Evolutionary conservation across 2,797 vertebrate species (phyloP).

Genomic region (Bryconaethiops microstoma): DNA sequence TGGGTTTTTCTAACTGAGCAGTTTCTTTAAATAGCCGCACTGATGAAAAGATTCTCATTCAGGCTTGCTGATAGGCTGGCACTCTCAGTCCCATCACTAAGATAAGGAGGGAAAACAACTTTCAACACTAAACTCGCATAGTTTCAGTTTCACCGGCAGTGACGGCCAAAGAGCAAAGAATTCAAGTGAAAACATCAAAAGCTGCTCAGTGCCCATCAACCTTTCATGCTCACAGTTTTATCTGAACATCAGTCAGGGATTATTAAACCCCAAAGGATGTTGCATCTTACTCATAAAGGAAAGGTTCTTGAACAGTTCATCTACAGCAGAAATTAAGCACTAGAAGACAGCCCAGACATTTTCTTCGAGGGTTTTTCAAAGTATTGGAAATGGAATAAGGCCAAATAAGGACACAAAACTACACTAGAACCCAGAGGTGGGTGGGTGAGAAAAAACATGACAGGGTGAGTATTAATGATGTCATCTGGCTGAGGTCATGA

Average conservation of each 20-base stretch:
- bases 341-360: too few species aligned
- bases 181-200: not conserved
- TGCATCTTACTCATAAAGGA: too few species aligned
- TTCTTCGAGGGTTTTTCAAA: too few species aligned
- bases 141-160: conserved; percentile 7
- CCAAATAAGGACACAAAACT: not conserved
- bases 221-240: not conserved
- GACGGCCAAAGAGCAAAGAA: not conserved
- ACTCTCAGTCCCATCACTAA: not conserved
- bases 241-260: conserved; percentile 5
- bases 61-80: not conserved
- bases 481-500: conserved; percentile 25
- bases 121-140: not conserved
- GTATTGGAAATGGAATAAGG: not conserved
- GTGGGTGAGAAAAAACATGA: conserved; percentile 2
- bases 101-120: not conserved
- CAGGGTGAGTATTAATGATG: conserved; percentile 14
- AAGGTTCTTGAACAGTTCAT: too few species aligned
- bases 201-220: not conserved
- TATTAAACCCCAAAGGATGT: too few species aligned
- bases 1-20: not conserved
- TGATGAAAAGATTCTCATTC: conserved; percentile 10
- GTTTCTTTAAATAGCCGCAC: not conserved
- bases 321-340: too few species aligned
- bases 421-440: conserved; percentile 2